Base-by-base conservation (phyloP, 1,140 invertebrate species). In the Trichonephila clavipes region DNA sequence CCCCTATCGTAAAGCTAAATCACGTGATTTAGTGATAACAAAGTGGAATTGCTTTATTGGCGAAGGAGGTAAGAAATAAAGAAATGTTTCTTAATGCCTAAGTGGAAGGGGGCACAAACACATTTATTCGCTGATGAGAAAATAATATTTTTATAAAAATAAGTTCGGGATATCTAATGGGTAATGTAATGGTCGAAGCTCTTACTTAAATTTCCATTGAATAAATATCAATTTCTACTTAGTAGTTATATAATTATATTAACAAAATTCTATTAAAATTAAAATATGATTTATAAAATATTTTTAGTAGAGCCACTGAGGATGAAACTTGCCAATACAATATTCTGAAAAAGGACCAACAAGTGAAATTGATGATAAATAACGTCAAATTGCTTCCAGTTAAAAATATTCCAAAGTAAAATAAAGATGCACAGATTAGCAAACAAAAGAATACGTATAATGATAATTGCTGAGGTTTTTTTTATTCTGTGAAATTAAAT, bases 11-110 rank as follows among this genome's bases (percentile, higher is more conserved):
- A 77, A 77, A 77, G 72, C 34, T 77, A 77, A 77, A 77, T 77
- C 72, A 77, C 72, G 72, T 77, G 34, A 77, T 77, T 77, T 77
- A 77, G 72, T 77, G 72, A 77, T 77, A 77, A 77, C 72, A 77
- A 77, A 77, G 72, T 77, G 72, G 18, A 77, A 77, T 77, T 77
- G 72, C 28, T 77, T 77, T 28, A 77, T 77, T 28, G 72, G 28
- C 28, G 24, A 28, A 40, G 16, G 34, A 34, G 40, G 28, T 34
- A 77, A 28, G 34, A 77, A 34, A 77, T 77, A 77, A 77, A 77
- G 72, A 77, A 40, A 14, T 77, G 18, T 34, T 51, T 51, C 72
- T 77, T 77, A 16, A 40, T 34, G 34, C 34, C 72, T 28, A 77
- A 18, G 28, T 7, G 34, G 34, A 6, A 34, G 24, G 34, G 34